Base-by-base conservation (phyloP, 2,113 vertebrate species). In the Anhinga rufa region DNA sequence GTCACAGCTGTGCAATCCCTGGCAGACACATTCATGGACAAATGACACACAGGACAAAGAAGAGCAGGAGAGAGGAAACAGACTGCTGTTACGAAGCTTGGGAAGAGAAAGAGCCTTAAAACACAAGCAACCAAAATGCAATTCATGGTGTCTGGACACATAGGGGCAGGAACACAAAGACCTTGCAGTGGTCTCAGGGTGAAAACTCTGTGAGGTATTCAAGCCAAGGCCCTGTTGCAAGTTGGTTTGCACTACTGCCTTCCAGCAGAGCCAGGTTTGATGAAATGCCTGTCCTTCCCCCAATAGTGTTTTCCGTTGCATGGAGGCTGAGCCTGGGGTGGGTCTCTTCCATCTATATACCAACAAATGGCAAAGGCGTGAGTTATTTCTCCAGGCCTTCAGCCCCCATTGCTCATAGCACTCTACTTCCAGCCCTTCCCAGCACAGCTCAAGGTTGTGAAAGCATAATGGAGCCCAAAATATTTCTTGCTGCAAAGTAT, bases 381-480 rank as follows among this genome's bases (percentile, higher is more conserved):
- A 80, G 42, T 36, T 80, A 85, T 68, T 93, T 80, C 82, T 91
- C 17, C 19, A 83, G 79, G 36, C 34, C 74, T 84, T 93, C 68
- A 69, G 44, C 32, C 17, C 17, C 20, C 20, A 36, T 51, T 90
- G 89, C 82, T 82, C 80, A 79, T 31, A 81, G 65, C 49, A 81
- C 58, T 94, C 82, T 68, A 48, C 21, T 85, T 88, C 71, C 75
- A 93, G 74, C 31, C 42, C 58, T 92, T 94, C 81, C 92, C 92
- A 96, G 95, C 78, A 92, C 36, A 89, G 18, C 70, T 96, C 93
- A 96, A 94, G 86, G 52, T 92, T 96, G 92, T 89, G 91, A 96
- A 96, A 92, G 75, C 88, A 57, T 97, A 95, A 94, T 95, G 93
- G 95, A 95, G 62, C 82, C 95, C 95, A 90, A 95, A 97, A 96